These are phyloP conservation scores for Cottoperca gobio DNA, from an alignment of 2,797 vertebrate species.

Conservation along the genomic window DNA sequence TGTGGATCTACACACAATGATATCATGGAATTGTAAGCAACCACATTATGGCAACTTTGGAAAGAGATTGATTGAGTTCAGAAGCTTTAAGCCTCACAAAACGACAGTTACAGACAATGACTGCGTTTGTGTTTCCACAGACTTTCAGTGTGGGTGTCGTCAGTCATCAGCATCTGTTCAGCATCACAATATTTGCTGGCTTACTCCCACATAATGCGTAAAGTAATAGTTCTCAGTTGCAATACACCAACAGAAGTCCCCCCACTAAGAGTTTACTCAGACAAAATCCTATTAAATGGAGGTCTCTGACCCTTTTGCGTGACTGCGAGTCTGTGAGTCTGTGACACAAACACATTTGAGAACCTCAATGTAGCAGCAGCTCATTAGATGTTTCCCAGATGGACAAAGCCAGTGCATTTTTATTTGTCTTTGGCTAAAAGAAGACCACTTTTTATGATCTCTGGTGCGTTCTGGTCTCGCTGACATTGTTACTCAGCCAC, in stretches of 20 bases:
- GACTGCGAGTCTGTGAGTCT: background rate
- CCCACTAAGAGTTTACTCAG: conserved; percentile 7
- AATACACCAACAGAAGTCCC: background rate
- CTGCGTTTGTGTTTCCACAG: background rate
- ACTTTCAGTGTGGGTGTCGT: background rate
- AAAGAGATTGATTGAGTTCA: background rate
- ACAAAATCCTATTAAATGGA: conserved; percentile 6
- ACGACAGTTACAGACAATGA: background rate
- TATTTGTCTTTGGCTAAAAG: conserved; percentile 2
- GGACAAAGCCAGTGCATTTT: background rate
- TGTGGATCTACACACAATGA: background rate
- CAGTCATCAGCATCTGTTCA: conserved; percentile 8
- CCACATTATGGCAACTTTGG: background rate
- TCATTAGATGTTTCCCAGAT: conserved; percentile 13
- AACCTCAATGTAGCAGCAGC: background rate
- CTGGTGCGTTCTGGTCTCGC: background rate
- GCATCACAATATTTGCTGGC: conserved; percentile 14
- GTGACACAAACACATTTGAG: conserved; percentile 5
- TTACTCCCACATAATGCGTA: background rate
- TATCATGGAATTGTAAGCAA: background rate
- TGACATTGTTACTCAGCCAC: conserved; percentile 31
- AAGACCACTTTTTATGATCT: background rate
- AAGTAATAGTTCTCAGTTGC: background rate
- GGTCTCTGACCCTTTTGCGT: background rate
- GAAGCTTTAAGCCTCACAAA: background rate